phyloP scores from a whole-genome alignment of 2,113 vertebrate species.

The Rissa tridactyla region DNA sequence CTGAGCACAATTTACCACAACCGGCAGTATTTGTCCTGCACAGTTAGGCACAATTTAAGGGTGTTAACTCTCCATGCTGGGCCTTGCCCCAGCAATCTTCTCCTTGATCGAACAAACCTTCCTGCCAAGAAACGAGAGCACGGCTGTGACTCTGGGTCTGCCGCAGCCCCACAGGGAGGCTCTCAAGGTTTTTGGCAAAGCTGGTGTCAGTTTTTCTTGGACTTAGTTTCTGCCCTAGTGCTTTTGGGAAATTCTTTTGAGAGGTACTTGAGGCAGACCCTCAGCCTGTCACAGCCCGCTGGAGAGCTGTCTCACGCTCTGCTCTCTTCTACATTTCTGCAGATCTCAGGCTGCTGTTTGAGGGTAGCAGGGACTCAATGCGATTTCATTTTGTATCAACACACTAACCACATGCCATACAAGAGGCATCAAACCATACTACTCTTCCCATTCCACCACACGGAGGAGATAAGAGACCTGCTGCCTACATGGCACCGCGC shows the following conservation, averaged over 20 bases:
- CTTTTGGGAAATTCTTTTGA: background rate
- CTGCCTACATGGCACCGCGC: background rate
- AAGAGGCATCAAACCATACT: background rate
- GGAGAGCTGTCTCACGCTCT: background rate
- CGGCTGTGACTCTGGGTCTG: background rate
- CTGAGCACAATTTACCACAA: background rate
- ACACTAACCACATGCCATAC: background rate
- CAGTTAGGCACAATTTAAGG: background rate
- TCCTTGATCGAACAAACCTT: background rate
- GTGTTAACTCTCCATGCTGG: background rate
- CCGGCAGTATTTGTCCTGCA: background rate
- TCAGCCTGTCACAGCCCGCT: background rate
- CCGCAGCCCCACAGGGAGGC: background rate
- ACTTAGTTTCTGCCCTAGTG: background rate
- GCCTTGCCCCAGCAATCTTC: constrained; percentile 17
- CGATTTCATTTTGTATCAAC: background rate
- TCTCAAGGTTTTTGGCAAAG: background rate
- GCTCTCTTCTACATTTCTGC: background rate
- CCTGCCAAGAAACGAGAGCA: background rate
- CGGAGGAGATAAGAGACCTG: background rate
- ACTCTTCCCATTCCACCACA: background rate
- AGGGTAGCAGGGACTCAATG: background rate
- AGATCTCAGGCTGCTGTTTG: background rate
- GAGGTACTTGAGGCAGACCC: background rate
- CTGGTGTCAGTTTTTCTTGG: background rate